Base-by-base conservation (phyloP, 2,797 vertebrate genomes). In the Amblyraja radiata region DNA sequence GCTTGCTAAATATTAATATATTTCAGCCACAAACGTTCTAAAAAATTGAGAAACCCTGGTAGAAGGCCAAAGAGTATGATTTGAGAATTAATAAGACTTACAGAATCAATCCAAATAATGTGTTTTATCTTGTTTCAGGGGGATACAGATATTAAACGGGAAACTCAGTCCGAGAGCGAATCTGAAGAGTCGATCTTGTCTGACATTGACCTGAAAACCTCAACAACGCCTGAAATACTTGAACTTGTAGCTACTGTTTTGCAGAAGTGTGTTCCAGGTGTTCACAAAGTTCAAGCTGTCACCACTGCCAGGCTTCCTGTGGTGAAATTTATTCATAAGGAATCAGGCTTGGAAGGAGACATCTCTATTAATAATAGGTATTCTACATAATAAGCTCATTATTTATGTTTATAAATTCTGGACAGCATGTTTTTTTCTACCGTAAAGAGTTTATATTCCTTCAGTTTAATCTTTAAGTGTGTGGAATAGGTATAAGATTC, bases 311-410 rank as follows among this genome's bases (percentile, higher is more conserved):
- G 98, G 4, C 96, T 97, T 9, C 98, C 98, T 0, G 98, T 99
- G 2, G 97, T 98, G 93, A 98, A 98, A 94, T 99, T 99, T 94
- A 97, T 96, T 93, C 97, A 99, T 95, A 97, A 96, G 2, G 96
- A 97, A n/a, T 98, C 98, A 0, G 97, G 97, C 90, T 96, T 99
- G 93, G 97, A 97, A 1, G 98, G 97, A 0, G 98, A 99, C 94
- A 94, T 99, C 95, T 98, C 97, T 93, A 94, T 98, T 32, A 98
- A 98, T 94, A 99, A 99, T 96, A 97, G 97, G 98, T 98, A 88
- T 25, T 46, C 32, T 71, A 25, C 6, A 18, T 23, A 91, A 1
- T 36, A 74, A 73, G 21, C 23, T 91, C 28, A 93, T 23, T 36
- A 11, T 39, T 39, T 58, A 25, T 63, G 14, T 63, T 93, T 79